These are phyloP conservation scores for Serripes groenlandicus DNA, from an alignment of 2,888 invertebrate genomes.

Conservation along the genomic window DNA sequence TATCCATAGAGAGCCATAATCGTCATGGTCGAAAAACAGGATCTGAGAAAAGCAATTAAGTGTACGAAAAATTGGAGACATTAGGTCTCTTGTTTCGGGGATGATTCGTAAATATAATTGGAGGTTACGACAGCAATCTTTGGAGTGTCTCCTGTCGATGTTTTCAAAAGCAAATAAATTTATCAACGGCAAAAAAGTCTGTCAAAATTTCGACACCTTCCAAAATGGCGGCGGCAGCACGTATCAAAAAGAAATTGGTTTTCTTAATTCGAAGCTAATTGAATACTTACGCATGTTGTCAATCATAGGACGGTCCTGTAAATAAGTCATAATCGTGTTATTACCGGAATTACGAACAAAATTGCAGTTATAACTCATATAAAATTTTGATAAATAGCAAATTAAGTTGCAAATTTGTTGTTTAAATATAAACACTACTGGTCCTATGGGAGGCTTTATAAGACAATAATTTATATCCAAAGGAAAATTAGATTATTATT, in stretches of 20 bases:
- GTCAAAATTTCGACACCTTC: constrained; percentile 9
- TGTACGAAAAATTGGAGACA: constrained; percentile 62
- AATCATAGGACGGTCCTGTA: constrained; percentile 21
- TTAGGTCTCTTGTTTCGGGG: constrained; percentile 43
- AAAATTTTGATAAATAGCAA: constrained; percentile 42
- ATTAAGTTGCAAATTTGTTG: constrained; percentile 36
- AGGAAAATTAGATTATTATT: background rate
- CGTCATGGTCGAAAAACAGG: constrained; percentile 59
- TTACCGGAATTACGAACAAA: constrained; percentile 20
- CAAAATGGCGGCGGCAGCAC: background rate
- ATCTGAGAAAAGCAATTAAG: constrained; percentile 72
- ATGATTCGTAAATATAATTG: constrained; percentile 69
- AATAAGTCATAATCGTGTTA: constrained; percentile 44
- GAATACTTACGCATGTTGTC: constrained; percentile 29
- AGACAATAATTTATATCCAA: constrained; percentile 4
- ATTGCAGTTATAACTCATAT: constrained; percentile 35
- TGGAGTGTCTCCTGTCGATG: constrained; percentile 29
- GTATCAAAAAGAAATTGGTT: constrained; percentile 16
- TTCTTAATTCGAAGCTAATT: constrained; percentile 36
- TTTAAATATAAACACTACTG: constrained; percentile 33
- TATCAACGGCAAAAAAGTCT: constrained; percentile 12
- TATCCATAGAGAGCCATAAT: constrained; percentile 61
- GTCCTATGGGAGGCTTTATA: constrained; percentile 20
- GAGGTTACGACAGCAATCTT: constrained; percentile 67
- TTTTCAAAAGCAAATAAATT: constrained; percentile 31